Conservation (phyloP, 1,140 invertebrate species). For the Xylocopa sonorina region DNA sequence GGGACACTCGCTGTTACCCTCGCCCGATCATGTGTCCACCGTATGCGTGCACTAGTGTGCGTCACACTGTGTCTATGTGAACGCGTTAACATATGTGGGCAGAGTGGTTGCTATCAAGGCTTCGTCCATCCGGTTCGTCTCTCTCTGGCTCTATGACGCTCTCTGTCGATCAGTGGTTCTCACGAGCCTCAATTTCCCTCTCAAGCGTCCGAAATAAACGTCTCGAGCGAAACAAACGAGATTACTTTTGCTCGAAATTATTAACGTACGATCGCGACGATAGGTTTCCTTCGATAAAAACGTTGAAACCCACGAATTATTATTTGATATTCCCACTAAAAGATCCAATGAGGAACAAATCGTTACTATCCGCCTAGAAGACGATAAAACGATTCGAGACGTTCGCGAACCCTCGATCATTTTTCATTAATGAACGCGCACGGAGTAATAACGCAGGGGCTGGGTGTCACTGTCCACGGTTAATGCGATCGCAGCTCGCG, state of each 20-base stretch:
- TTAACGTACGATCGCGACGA: too few relatives aligned
- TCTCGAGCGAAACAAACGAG: too few relatives aligned
- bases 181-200: slow-evolving; percentile 12
- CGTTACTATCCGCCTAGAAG: not conserved
- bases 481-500: slow-evolving; percentile 80
- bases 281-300: too few relatives aligned
- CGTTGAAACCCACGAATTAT: too few relatives aligned
- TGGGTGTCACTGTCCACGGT: slow-evolving; percentile 77
- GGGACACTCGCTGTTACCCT: slow-evolving; percentile 16
- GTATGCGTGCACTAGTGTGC: slow-evolving; percentile 49
- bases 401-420: slow-evolving; percentile 75
- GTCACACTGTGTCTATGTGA: slow-evolving; percentile 58
- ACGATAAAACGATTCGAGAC: slow-evolving; percentile 70
- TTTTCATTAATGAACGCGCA: slow-evolving; percentile 80
- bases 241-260: too few relatives aligned
- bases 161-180: slow-evolving; percentile 60
- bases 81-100: slow-evolving; percentile 65
- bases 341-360: not conserved
- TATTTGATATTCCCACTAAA: too few relatives aligned
- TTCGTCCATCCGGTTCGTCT: slow-evolving; percentile 61
- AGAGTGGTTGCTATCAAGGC: slow-evolving; percentile 60
- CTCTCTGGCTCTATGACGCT: slow-evolving; percentile 33
- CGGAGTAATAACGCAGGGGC: slow-evolving; percentile 47
- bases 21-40: slow-evolving; percentile 43
- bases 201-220: not conserved